Conservation (phyloP, 2,113 vertebrate genomes). For the Prunella fulvescens region DNA sequence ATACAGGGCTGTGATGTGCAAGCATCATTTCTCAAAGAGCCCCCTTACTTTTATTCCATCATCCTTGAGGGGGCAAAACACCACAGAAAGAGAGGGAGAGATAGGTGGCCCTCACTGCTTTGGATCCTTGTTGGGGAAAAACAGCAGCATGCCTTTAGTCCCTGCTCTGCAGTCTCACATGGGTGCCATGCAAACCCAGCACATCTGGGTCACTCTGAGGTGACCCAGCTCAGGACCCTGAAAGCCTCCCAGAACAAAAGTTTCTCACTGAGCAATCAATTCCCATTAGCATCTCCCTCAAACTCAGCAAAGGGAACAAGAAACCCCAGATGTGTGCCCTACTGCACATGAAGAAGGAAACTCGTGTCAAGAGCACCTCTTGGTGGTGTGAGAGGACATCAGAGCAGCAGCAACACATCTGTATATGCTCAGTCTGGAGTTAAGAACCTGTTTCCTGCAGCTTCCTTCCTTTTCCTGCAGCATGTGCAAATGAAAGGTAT, state of each 20-base stretch:
- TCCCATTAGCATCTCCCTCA: not conserved
- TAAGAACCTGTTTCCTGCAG: not conserved
- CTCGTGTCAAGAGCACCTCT: slow-evolving; percentile 34
- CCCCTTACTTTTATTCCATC: not conserved
- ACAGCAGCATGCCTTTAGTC: not conserved
- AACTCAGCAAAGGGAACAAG: not conserved
- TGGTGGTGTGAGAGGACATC: not conserved
- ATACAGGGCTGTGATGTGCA: not conserved
- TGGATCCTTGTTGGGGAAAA: not conserved
- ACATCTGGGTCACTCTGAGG: fast-evolving
- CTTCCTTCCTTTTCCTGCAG: not conserved
- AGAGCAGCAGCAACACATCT: not conserved
- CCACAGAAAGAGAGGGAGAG: not conserved
- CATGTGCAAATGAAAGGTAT: not conserved
- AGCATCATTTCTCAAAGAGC: not conserved
- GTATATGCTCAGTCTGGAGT: not conserved
- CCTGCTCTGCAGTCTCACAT: not conserved
- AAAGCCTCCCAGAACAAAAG: not conserved
- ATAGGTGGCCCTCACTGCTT: not conserved
- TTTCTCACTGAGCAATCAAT: not conserved
- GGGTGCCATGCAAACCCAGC: not conserved
- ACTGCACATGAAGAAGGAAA: not conserved
- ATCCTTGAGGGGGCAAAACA: not conserved
- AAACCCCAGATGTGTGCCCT: not conserved
- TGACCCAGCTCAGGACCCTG: not conserved